These are phyloP conservation scores for Rhea americana DNA, from an alignment of 2,113 vertebrate species.

Conservation along the genomic window DNA sequence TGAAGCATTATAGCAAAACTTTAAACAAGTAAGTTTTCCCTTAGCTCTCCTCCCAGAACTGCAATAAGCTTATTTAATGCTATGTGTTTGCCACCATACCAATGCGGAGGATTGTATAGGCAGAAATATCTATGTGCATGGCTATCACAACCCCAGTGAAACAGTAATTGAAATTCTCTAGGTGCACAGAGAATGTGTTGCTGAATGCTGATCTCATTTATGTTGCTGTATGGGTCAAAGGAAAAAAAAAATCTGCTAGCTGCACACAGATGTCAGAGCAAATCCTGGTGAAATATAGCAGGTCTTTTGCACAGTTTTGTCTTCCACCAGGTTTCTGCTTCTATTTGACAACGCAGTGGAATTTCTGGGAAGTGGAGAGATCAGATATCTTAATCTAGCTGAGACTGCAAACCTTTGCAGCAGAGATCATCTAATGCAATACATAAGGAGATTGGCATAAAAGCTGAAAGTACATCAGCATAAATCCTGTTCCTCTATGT, in stretches of 20 bases:
- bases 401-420: conserved; percentile 23
- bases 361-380: conserved; percentile 32
- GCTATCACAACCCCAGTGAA: neutral
- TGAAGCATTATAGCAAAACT: neutral
- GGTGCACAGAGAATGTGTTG: neutral
- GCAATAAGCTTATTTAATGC: neutral
- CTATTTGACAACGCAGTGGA: conserved; percentile 33
- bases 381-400: conserved; percentile 38
- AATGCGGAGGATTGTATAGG: neutral
- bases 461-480: neutral
- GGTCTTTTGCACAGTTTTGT: neutral
- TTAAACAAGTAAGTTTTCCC: neutral
- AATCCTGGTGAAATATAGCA: conserved; percentile 39
- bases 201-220: neutral
- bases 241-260: neutral
- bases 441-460: conserved; percentile 27
- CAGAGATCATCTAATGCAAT: neutral
- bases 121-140: neutral
- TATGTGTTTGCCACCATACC: neutral
- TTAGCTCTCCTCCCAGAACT: neutral
- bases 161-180: conserved; percentile 1
- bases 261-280: conserved; percentile 21
- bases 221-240: neutral
- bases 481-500: conserved; percentile 27
- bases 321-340: conserved; percentile 32